A percentile compares a stretch with the other conserved stretches of the same genome.
These are phyloP conservation scores for Argyrosomus japonicus DNA, from an alignment of 2,113 vertebrate species.

Conservation along the genomic window DNA sequence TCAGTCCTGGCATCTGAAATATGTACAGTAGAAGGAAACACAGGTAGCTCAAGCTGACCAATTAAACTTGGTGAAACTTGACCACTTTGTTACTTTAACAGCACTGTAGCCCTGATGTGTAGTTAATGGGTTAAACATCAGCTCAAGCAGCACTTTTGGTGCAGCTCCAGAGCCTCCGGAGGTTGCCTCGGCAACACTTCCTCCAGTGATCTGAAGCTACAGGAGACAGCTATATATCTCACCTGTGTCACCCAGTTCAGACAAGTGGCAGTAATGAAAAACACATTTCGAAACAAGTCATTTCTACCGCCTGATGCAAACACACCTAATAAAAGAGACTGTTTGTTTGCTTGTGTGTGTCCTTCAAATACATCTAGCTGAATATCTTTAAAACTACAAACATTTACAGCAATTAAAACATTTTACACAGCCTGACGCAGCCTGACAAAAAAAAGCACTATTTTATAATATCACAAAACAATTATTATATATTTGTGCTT, in stretches of 20 bases:
- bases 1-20: neutral
- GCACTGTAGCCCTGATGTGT: neutral
- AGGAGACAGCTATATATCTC: neutral
- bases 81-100: neutral
- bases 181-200: neutral
- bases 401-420: neutral
- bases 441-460: neutral
- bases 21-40: neutral
- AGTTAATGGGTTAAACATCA: neutral
- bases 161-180: neutral
- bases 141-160: neutral
- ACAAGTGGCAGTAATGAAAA: neutral
- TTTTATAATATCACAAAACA: neutral
- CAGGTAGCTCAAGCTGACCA: neutral
- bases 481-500: neutral
- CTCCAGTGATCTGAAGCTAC: neutral
- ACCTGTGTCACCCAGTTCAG: neutral
- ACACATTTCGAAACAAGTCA: neutral
- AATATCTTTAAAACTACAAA: neutral
- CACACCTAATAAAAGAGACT: neutral
- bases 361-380: neutral
- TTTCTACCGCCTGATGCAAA: neutral
- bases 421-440: neutral
- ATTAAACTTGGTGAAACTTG: neutral
- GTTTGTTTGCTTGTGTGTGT: neutral